These are phyloP conservation scores for Andrena cerasifolii DNA, from an alignment of 1,140 invertebrate genomes.

Conservation along the genomic window DNA sequence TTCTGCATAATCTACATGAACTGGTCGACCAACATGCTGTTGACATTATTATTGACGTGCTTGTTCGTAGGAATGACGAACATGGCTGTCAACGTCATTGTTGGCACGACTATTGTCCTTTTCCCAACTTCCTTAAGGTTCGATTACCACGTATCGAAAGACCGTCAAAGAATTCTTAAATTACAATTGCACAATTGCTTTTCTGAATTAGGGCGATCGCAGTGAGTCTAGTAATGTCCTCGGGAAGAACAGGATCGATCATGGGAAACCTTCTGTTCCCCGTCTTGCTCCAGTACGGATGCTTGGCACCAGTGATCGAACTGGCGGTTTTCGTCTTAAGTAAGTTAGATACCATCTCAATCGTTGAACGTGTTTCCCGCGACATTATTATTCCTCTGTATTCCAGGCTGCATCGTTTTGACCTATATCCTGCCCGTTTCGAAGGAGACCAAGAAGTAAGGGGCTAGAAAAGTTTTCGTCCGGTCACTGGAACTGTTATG, in stretches of 20 bases:
- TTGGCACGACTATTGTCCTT: slow-evolving; percentile 83
- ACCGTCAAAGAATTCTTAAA: neutral
- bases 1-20: slow-evolving; percentile 58
- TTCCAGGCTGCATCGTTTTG: slow-evolving; percentile 70
- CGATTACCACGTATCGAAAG: neutral
- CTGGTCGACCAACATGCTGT: slow-evolving; percentile 71
- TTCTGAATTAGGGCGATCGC: slow-evolving; percentile 79
- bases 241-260: slow-evolving; percentile 81
- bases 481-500: no score
- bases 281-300: slow-evolving; percentile 78
- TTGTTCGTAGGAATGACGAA: slow-evolving; percentile 83
- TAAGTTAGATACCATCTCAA: slow-evolving; percentile 72
- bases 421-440: slow-evolving; percentile 67
- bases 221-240: slow-evolving; percentile 80
- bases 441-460: slow-evolving; percentile 61
- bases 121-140: slow-evolving; percentile 84
- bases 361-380: no score
- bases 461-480: neutral
- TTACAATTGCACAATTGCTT: slow-evolving; percentile 5
- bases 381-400: slow-evolving; percentile 12
- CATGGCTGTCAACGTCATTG: slow-evolving; percentile 80
- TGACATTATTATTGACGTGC: slow-evolving; percentile 80
- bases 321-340: slow-evolving; percentile 75
- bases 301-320: slow-evolving; percentile 77
- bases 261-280: slow-evolving; percentile 82